phyloP scores from a whole-genome alignment of 2,888 invertebrate genomes.

The Drosophila koepferae region DNA sequence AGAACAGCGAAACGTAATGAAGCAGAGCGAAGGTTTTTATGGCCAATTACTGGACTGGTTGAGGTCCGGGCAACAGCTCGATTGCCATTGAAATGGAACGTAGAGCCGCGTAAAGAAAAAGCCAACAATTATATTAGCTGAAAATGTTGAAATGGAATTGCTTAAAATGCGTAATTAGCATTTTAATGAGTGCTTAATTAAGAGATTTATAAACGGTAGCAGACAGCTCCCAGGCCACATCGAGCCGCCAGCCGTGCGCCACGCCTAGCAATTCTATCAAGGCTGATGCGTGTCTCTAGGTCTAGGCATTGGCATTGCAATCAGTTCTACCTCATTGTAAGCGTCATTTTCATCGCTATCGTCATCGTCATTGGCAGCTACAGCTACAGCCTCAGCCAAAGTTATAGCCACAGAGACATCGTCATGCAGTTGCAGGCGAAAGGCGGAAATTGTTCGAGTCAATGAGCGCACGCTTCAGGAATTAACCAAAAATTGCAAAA shows the following conservation, averaged over 20 bases:
- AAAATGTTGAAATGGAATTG: conserved; percentile 45
- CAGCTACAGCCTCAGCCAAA: too few species aligned
- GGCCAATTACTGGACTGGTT: conserved; percentile 31
- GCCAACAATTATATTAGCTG: conserved; percentile 29
- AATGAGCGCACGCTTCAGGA: conserved; percentile 48
- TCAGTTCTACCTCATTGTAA: conserved; percentile 8
- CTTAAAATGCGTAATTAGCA: conserved; percentile 61
- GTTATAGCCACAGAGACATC: not conserved
- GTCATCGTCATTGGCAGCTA: not conserved
- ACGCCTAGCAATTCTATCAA: conserved; percentile 39
- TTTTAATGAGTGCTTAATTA: conserved; percentile 70
- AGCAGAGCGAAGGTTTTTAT: conserved; percentile 37
- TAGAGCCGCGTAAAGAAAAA: conserved; percentile 12
- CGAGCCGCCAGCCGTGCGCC: not conserved
- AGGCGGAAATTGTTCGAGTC: conserved; percentile 63
- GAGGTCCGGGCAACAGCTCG: conserved; percentile 11
- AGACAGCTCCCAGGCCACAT: conserved; percentile 1
- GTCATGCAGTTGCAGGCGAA: conserved; percentile 56
- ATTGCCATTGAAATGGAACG: conserved; percentile 53
- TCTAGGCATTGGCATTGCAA: conserved; percentile 3
- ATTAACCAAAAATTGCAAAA: conserved; percentile 28
- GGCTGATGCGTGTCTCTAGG: conserved; percentile 38
- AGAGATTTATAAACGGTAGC: conserved; percentile 72
- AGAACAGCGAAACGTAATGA: conserved; percentile 45
- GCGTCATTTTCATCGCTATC: not conserved